phyloP scores from a whole-genome alignment of 2,888 invertebrate genomes.

The Horisme vitalbata region DNA sequence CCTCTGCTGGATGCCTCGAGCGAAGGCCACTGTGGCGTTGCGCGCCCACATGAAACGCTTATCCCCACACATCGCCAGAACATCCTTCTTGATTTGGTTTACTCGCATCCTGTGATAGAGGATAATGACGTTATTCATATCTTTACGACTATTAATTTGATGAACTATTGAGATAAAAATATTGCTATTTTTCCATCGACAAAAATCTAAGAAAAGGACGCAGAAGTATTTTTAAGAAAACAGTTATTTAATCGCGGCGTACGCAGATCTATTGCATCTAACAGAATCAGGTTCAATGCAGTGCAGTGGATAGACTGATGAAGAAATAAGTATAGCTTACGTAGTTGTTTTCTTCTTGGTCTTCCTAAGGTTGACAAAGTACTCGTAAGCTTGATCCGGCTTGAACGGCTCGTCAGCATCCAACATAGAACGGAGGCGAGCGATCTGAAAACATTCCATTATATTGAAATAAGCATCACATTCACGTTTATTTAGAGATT shows the following conservation, averaged over 20 bases:
- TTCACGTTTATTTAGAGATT: no score
- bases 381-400: slow-evolving; percentile 74
- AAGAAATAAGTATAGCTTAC: slow-evolving; percentile 22
- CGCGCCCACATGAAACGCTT: slow-evolving; percentile 68
- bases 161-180: no score
- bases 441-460: slow-evolving; percentile 62
- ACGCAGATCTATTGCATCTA: no score
- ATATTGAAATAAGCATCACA: no score
- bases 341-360: slow-evolving; percentile 52
- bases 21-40: slow-evolving; percentile 70
- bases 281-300: no score
- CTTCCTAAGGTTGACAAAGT: slow-evolving; percentile 66
- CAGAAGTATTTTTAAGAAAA: no score
- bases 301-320: no score
- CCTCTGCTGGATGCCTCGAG: slow-evolving; percentile 66
- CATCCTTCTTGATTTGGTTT: slow-evolving; percentile 57
- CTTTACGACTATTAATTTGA: no score
- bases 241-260: no score
- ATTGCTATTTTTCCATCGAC: no score
- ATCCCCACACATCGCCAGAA: slow-evolving; percentile 54
- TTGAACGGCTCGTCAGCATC: slow-evolving; percentile 76
- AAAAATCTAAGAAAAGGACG: no score
- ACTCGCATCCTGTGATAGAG: slow-evolving; percentile 37
- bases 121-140: neutral
- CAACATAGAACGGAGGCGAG: slow-evolving; percentile 62